Base-by-base conservation (phyloP, 2,888 invertebrate species). In the Phrixothrix hirtus region DNA sequence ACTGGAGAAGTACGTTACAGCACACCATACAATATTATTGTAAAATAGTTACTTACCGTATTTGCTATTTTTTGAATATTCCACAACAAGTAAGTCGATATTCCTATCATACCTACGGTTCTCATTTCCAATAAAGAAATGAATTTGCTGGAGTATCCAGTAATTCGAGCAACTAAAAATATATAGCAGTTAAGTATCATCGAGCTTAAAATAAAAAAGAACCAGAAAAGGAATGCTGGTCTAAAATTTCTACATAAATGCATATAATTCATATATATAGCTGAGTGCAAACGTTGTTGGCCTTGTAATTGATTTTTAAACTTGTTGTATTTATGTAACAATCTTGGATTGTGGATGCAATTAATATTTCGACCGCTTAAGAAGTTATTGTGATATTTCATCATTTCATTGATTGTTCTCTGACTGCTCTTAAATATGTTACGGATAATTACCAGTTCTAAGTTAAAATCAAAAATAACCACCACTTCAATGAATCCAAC, bases 401-500 rank as follows among this genome's bases (percentile, higher is more conserved):
- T 38, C 15, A 15, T 31, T 2, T 1, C 31, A 14, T 31, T 31
- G 7, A 46, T 2, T 4, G 30, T 29, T 0, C 5, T 30, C 6
- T 46, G 30, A 3, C 30, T 38, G 10, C 12, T 21, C 14, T 38
- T 31, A 6, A 46, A 10, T 2, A 46, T 15, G 7, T 6, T 21
- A 1, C 13, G 30, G 2, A 46, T 13, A 7, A 46, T 16, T 1
- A 38, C 11, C 11, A 21, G 7, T 16, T 47, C 39, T 1, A 34
- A n/a, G n/a, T 21, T 41, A 7, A 34, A 39, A 5, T 39, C 26
- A n/a, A 47, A 29, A 7, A 47, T 17, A 1, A 47, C 27, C 1
- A 30, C 10, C 1, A 47, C 41, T 35, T 47, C 38, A 1, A 47
- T 34, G 25, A 47, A 47, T 2, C 47, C 47, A 13, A 41, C 47